Percentiles rank a stretch among this genome's conserved stretches.
These are phyloP conservation scores for Leptinotarsa haldemani DNA, from an alignment of 2,888 invertebrate species.

Conservation along the genomic window DNA sequence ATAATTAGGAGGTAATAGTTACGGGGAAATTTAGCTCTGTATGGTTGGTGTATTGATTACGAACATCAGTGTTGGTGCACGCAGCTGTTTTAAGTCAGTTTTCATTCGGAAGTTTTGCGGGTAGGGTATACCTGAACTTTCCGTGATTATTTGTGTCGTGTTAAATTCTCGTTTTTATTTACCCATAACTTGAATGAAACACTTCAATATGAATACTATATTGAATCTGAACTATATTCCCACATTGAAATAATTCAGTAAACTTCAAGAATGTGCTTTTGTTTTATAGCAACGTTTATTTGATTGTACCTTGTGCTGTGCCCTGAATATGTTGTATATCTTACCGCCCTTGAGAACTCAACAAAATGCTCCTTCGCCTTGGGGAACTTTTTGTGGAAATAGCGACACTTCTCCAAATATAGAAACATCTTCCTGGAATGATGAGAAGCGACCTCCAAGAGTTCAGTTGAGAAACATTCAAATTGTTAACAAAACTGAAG, in stretches of 20 bases:
- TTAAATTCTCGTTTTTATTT: conserved; percentile 9
- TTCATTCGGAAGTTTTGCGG: conserved; percentile 42
- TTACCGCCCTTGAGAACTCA: conserved; percentile 66
- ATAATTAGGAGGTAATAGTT: conserved; percentile 47
- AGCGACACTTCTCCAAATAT: conserved; percentile 42
- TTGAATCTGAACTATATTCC: conserved; percentile 21
- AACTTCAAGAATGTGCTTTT: conserved; percentile 1
- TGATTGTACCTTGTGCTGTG: conserved; percentile 20
- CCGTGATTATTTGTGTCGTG: conserved; percentile 4
- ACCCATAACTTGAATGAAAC: background rate
- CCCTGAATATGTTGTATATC: conserved; percentile 65
- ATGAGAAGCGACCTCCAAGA: conserved; percentile 48
- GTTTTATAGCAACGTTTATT: conserved; percentile 18
- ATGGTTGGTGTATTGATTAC: conserved; percentile 48
- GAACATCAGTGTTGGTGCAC: conserved; percentile 17
- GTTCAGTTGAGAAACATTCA: conserved; percentile 50
- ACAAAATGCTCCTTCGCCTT: conserved; percentile 67
- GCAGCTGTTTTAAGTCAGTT: conserved; percentile 39
- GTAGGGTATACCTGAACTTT: conserved; percentile 27
- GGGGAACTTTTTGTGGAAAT: conserved; percentile 66
- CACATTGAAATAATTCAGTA: background rate
- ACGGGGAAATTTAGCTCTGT: conserved; percentile 53
- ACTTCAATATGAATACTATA: background rate
- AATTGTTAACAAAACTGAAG: conserved; percentile 44
- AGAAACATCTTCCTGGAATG: conserved; percentile 42